Evolutionary conservation across 2,113 vertebrate genomes (phyloP), one percentile per base, ranked within the genome.

Genomic region (Eubucco bourcierii): DNA sequence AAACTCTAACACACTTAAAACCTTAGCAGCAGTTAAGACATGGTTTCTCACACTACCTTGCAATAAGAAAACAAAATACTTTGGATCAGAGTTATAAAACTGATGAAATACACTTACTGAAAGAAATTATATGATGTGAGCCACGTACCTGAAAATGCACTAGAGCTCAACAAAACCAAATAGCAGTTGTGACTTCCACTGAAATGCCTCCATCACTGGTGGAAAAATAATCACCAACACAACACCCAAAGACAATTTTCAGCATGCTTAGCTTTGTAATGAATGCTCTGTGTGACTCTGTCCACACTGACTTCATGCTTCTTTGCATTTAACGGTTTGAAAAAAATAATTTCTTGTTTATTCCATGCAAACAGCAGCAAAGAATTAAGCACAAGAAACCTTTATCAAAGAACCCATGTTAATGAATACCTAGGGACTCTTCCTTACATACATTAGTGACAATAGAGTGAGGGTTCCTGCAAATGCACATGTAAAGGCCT

Each of bases 391-490:
- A 7, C 7, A 34, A 80, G 53, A 55, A 88, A 39, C 23, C 28
- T 66, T 90, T 82, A 63, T n/a, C 85, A 91, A 90, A 85, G 41
- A 67, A 56, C 0, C 2, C 63, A 16, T 2, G 1, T 84, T 92
- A 90, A 92, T 67, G 53, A 88, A 73, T n/a, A 53, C 55, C 90
- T 71, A 29, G 86, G 59, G 86, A 94, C 68, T 68, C 87, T n/a
- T 87, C 68, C 28, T 85, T 93, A 75, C 74, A 50, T 0, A 44
- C 66, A n/a, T 8, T 7, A 2, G 55, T 28, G 59, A 95, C 94
- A 92, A 92, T 11, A 78, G 82, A 66, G 74, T 6, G 73, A 81
- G 1, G 56, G 82, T 9, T 59, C 39, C n/a, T 25, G 55, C 55
- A 83, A 84, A 68, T 12, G 87, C 90, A 53, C 86, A 74, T 90